phyloP scores from a whole-genome alignment of 2,797 vertebrate species.

The Oreortyx pictus region DNA sequence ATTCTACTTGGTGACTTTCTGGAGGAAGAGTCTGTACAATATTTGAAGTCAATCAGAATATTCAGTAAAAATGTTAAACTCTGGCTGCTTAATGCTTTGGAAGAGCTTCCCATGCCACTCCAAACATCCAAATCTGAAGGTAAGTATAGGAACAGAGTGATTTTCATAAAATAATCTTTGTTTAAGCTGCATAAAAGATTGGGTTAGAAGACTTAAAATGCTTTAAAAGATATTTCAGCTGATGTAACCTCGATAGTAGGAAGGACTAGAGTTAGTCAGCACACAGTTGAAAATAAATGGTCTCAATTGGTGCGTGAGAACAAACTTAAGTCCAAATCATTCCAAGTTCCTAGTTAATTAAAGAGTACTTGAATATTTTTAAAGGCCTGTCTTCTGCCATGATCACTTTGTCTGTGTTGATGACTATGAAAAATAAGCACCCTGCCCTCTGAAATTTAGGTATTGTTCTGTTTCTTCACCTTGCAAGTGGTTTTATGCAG shows the following conservation, averaged over 20 bases:
- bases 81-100: constrained; percentile 71
- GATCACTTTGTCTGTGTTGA: background rate
- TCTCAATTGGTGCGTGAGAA: background rate
- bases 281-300: background rate
- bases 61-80: constrained; percentile 75
- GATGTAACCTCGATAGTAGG: background rate
- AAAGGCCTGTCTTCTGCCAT: background rate
- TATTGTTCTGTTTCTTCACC: background rate
- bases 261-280: background rate
- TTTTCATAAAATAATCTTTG: background rate
- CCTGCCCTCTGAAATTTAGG: background rate
- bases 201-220: background rate
- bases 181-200: background rate
- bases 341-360: background rate
- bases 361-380: background rate
- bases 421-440: background rate
- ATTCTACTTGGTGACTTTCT: constrained; percentile 75
- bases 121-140: constrained; percentile 71
- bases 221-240: background rate
- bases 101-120: constrained; percentile 56
- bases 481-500: background rate
- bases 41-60: constrained; percentile 62
- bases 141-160: constrained; percentile 13
- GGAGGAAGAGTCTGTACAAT: constrained; percentile 69
- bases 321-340: background rate